Percentiles rank a stretch among this genome's conserved stretches.
These are phyloP conservation scores for Lapara coniferarum DNA, from an alignment of 2,888 invertebrate species.

Conservation along the genomic window DNA sequence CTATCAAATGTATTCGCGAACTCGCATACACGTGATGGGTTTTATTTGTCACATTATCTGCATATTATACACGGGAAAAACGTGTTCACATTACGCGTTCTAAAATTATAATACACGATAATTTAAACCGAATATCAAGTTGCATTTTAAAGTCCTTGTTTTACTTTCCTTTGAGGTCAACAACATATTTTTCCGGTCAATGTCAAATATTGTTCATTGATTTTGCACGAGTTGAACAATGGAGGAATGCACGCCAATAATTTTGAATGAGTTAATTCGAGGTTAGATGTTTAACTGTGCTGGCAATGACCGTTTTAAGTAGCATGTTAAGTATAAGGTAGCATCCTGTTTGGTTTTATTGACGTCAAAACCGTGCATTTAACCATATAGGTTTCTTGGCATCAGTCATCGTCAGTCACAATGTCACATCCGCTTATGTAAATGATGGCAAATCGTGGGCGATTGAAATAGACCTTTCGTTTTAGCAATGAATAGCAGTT, in stretches of 20 bases:
- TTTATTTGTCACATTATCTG: no score
- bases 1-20: neutral
- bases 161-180: constrained; percentile 28
- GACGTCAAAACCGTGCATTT: constrained; percentile 34
- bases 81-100: no score
- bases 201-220: constrained; percentile 27
- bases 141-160: constrained; percentile 24
- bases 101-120: neutral
- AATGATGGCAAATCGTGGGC: constrained; percentile 1
- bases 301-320: constrained; percentile 53
- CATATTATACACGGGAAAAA: no score
- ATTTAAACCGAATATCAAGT: constrained; percentile 25
- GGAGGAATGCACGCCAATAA: constrained; percentile 43
- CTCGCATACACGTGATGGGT: no score
- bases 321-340: constrained; percentile 25
- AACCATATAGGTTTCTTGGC: constrained; percentile 30
- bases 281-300: constrained; percentile 42
- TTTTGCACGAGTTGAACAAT: constrained; percentile 43
- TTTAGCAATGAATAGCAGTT: neutral
- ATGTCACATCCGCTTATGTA: constrained; percentile 22
- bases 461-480: neutral
- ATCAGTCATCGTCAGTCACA: constrained; percentile 32
- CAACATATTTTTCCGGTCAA: constrained; percentile 33
- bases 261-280: constrained; percentile 45
- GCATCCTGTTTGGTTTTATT: constrained; percentile 46